A percentile compares a stretch with the other conserved stretches of the same genome.
phyloP scores from a whole-genome alignment of 2,888 invertebrate genomes.

The Dasysyrphus albostriatus region DNA sequence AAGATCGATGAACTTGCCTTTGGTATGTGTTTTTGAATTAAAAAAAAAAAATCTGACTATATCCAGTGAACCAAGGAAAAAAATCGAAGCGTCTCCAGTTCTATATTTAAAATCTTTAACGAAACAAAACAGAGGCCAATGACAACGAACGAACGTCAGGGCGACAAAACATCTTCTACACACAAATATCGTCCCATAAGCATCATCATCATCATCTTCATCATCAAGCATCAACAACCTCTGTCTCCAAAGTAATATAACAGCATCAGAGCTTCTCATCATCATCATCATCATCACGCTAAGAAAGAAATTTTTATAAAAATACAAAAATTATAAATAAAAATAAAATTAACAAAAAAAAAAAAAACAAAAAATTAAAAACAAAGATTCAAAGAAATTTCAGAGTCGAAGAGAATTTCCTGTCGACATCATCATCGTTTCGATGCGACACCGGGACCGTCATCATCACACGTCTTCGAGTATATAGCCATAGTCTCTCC shows the following conservation, averaged over 20 bases:
- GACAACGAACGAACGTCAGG: constrained; percentile 72
- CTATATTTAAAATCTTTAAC: constrained; percentile 73
- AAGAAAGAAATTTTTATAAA: constrained; percentile 54
- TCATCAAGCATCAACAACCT: constrained; percentile 28
- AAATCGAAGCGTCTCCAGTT: constrained; percentile 58
- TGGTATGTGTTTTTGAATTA: constrained; percentile 35
- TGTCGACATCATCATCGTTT: constrained; percentile 69
- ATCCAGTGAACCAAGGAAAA: constrained; percentile 65
- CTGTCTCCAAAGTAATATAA: constrained; percentile 54
- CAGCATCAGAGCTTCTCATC: constrained; percentile 24
- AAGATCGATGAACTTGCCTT: constrained; percentile 74
- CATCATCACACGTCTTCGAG: constrained; percentile 37
- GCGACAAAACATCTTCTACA: constrained; percentile 64
- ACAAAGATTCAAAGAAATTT: constrained; percentile 35
- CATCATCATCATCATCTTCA: constrained; percentile 51
- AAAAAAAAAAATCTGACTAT: constrained; percentile 33
- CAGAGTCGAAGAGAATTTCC: constrained; percentile 68
- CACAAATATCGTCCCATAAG: constrained; percentile 46
- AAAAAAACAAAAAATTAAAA: constrained; percentile 39
- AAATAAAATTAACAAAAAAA: constrained; percentile 61
- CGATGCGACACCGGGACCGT: constrained; percentile 17
- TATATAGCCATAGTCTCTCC: constrained; percentile 20
- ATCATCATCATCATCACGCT: constrained; percentile 3
- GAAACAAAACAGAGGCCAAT: constrained; percentile 75
- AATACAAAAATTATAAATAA: constrained; percentile 72